A percentile compares a stretch with the other conserved stretches of the same genome.
phyloP scores from a whole-genome alignment of 2,888 invertebrate genomes.

The Rhimphoctona megacephalus region DNA sequence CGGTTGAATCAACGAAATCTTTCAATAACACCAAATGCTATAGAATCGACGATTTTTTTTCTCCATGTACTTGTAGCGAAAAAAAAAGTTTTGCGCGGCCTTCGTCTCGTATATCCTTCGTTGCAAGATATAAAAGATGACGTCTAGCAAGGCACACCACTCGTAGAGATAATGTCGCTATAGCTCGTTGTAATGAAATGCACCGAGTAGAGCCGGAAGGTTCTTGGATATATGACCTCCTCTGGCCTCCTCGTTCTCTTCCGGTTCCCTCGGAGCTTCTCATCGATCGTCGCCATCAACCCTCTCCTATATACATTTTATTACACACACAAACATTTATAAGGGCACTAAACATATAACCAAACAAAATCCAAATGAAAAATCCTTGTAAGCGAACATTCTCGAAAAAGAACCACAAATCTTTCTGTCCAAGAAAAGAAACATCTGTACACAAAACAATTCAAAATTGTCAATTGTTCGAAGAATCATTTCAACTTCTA shows the following conservation, averaged over 20 bases:
- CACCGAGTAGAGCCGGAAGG: slow-evolving; percentile 47
- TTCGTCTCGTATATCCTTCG: background rate
- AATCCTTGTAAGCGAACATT: background rate
- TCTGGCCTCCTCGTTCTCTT: slow-evolving; percentile 71
- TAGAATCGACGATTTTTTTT: no score
- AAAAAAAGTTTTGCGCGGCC: background rate
- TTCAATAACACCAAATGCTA: no score
- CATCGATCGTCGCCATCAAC: slow-evolving; percentile 80
- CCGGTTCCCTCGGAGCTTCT: slow-evolving; percentile 82
- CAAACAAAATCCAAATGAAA: background rate
- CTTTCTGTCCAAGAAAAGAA: background rate
- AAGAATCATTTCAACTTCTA: background rate
- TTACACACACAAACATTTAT: slow-evolving; percentile 9
- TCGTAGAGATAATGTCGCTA: slow-evolving; percentile 38
- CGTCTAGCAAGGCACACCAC: slow-evolving; percentile 32
- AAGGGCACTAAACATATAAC: background rate
- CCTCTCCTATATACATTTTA: slow-evolving; percentile 74
- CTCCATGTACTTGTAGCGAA: background rate
- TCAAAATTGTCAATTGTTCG: background rate
- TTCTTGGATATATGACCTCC: slow-evolving; percentile 66
- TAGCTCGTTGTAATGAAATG: slow-evolving; percentile 60
- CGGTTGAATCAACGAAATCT: no score
- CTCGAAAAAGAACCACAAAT: background rate
- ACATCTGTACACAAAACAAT: background rate
- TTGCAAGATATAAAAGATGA: slow-evolving; percentile 16